Evolutionary conservation across 2,888 invertebrate species (phyloP), one percentile per base, ranked within the genome.

Genomic region (Ischnus inquisitorius): DNA sequence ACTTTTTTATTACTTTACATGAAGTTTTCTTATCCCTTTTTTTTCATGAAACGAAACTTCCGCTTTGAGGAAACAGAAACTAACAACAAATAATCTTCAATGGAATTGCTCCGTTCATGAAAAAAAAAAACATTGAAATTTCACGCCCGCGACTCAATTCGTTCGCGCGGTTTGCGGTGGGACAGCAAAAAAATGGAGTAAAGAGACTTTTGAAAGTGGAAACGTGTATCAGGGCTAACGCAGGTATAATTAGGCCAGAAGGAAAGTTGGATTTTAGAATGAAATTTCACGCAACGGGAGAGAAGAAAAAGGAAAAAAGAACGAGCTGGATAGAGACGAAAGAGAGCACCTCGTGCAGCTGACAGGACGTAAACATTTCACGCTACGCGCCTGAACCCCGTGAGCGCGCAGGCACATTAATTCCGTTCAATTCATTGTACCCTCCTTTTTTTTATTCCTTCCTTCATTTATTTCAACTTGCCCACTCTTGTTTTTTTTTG

Each of bases 341-440:
- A 71, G 65, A 69, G 57, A 28, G 75, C 81, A 51, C 68, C 19
- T 51, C 51, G 65, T 62, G 76, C 67, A 67, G 72, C 78, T 72
- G 76, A 79, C 82, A 80, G 82, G 77, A 83, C 83, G 83, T 83
- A 80, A 81, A 82, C 84, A 82, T 82, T 79, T 79, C 79, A 79
- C 76, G 83, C 39, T 74, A 74, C 48, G 72, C 62, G 65, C 16
- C 60, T 16, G 34, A 22, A 67, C 65, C 25, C 46, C 80, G 69
- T 69, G 75, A 75, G 75, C 41, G 41, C 25, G 43, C 12, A n/a
- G 19, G 39, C 71, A 28, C 64, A 64, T 64, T 71, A 79, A 79
- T 79, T 71, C 60, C 79, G 34, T 64, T 71, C 71, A 54, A 51
- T 71, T 71, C 79, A 79, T 79, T 79, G 71, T 79, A 34, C 34